phyloP scores from a whole-genome alignment of 2,888 invertebrate genomes.

The Synanthedon formicaeformis region DNA sequence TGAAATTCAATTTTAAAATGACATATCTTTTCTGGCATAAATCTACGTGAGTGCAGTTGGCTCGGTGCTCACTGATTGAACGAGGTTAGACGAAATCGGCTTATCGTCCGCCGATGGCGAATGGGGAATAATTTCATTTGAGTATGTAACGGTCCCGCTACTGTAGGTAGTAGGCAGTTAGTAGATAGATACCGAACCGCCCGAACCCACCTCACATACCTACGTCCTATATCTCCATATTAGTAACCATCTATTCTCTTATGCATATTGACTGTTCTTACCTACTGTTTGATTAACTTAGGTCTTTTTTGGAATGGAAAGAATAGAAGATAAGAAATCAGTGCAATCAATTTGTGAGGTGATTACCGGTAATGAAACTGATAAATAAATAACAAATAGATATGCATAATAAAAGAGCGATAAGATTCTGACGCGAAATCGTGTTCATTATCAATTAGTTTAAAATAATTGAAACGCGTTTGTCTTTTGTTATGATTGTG shows the following conservation, averaged over 20 bases:
- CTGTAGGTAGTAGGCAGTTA: background rate
- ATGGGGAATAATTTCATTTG: constrained; percentile 50
- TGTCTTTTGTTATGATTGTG: too few species aligned
- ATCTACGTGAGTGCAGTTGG: constrained; percentile 23
- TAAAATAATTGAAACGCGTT: background rate
- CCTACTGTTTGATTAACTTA: too few species aligned
- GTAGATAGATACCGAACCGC: constrained; percentile 2
- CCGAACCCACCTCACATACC: constrained; percentile 8
- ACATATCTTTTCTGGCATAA: constrained; percentile 20
- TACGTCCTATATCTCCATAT: constrained; percentile 15
- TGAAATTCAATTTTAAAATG: background rate
- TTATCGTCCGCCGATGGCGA: constrained; percentile 46
- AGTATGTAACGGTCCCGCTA: constrained; percentile 20
- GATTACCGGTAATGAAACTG: background rate
- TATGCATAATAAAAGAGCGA: background rate
- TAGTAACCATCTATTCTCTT: constrained; percentile 11
- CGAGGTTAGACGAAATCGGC: constrained; percentile 60
- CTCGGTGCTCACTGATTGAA: constrained; percentile 46
- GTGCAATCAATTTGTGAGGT: background rate
- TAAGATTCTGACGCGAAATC: background rate
- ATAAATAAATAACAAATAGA: background rate
- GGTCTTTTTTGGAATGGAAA: background rate
- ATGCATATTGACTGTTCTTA: too few species aligned
- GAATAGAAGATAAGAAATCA: background rate
- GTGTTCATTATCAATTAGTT: background rate